These are phyloP conservation scores for Theonella swinhoei DNA, from an alignment of 37 sponge, comb jelly and placozoan genomes.

Conservation along the genomic window DNA sequence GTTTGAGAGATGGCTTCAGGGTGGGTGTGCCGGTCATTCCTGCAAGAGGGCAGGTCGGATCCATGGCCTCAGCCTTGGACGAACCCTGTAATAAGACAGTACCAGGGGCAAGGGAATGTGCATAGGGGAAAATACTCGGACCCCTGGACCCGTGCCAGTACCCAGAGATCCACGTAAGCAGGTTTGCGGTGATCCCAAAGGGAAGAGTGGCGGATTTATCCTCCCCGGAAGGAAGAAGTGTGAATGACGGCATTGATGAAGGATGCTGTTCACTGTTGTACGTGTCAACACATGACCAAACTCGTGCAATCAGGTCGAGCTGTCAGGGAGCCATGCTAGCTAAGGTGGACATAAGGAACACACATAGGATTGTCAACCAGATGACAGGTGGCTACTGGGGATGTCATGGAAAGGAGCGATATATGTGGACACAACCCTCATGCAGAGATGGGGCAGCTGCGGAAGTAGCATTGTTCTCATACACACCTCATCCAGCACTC, in stretches of 20 bases:
- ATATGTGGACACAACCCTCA: too few species aligned
- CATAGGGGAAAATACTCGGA: constrained; percentile 7
- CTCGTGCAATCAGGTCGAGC: background rate
- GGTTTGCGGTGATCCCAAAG: constrained; percentile 10
- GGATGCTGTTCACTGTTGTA: constrained; percentile 1
- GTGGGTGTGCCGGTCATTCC: too few species aligned
- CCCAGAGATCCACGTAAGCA: constrained; percentile 4
- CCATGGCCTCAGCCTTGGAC: too few species aligned
- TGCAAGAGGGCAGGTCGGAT: too few species aligned
- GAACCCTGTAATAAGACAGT: too few species aligned
- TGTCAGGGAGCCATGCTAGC: background rate
- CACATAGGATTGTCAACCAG: background rate
- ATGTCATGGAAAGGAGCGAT: too few species aligned
- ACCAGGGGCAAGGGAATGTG: too few species aligned
- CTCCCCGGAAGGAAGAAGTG: background rate
- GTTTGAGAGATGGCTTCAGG: too few species aligned
- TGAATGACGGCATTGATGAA: constrained; percentile 1
- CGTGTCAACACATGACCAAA: background rate
- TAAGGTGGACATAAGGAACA: background rate
- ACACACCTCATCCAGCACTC: too few species aligned
- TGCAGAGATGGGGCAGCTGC: too few species aligned
- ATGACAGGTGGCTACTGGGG: too few species aligned
- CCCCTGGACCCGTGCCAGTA: background rate
- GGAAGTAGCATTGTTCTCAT: too few species aligned
- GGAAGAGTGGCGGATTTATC: constrained; percentile 9